Conservation (phyloP, 2,113 vertebrate genomes). For the Hoplias malabaricus region DNA sequence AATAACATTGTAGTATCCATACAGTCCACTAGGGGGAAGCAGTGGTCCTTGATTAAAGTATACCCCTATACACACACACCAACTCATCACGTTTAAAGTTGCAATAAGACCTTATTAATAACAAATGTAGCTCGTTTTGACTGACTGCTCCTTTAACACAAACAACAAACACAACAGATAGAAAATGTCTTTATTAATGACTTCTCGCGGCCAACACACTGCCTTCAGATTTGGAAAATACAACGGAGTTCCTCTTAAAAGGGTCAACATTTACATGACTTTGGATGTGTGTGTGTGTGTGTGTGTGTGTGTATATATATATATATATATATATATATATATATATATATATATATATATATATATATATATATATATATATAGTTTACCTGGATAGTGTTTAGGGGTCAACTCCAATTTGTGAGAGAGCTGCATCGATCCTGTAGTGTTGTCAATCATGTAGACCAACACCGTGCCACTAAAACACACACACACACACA, state of each 20-base stretch:
- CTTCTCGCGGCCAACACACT: too few relatives aligned
- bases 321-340: neutral
- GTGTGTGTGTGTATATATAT: neutral
- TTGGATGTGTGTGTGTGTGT: neutral
- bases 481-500: slow-evolving; percentile 56
- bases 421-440: slow-evolving; percentile 95
- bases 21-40: slow-evolving; percentile 41
- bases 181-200: too few relatives aligned
- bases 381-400: slow-evolving; percentile 90
- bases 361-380: neutral
- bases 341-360: neutral
- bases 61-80: neutral
- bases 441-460: slow-evolving; percentile 90
- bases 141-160: too few relatives aligned
- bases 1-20: neutral
- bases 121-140: too few relatives aligned
- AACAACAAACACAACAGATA: neutral
- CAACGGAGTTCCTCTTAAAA: too few relatives aligned
- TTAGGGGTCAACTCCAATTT: slow-evolving; percentile 96
- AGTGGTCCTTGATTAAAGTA: too few relatives aligned
- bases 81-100: too few relatives aligned
- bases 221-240: too few relatives aligned
- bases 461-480: slow-evolving; percentile 96
- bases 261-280: neutral
- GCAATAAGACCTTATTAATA: too few relatives aligned